phyloP scores from a whole-genome alignment of 2,888 invertebrate genomes.

The Mesorhabditis sp. region DNA sequence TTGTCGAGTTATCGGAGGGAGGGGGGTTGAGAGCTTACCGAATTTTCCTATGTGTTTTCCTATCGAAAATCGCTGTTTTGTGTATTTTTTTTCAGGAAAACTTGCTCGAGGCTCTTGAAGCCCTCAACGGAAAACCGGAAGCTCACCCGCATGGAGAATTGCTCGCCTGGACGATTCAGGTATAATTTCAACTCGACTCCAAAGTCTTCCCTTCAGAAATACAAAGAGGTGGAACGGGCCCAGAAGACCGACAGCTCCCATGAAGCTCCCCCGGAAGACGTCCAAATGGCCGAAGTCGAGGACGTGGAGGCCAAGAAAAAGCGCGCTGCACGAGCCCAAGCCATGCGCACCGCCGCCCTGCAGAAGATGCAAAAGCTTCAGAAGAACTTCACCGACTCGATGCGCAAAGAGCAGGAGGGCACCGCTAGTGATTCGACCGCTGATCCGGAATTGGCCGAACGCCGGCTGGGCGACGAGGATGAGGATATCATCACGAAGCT shows the following conservation, averaged over 20 bases:
- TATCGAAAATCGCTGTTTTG: too few species aligned
- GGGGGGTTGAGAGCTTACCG: too few species aligned
- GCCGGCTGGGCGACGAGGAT: slow-evolving; percentile 22
- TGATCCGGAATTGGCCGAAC: slow-evolving; percentile 13
- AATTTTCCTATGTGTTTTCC: too few species aligned
- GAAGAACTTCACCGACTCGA: slow-evolving; percentile 26
- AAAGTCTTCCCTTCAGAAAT: slow-evolving; percentile 19
- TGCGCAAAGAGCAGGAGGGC: slow-evolving; percentile 13
- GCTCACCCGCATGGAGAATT: slow-evolving; percentile 27
- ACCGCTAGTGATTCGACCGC: not conserved
- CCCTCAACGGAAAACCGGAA: slow-evolving; percentile 32
- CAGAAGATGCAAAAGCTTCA: slow-evolving; percentile 38
- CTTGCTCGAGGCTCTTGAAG: slow-evolving; percentile 26
- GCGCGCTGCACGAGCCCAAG: slow-evolving; percentile 37
- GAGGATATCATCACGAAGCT: slow-evolving; percentile 26
- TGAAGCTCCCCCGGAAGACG: slow-evolving; percentile 12
- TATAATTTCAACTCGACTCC: not conserved
- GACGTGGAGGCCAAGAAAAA: slow-evolving; percentile 22
- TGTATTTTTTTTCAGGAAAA: slow-evolving; percentile 5
- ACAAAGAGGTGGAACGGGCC: slow-evolving; percentile 22
- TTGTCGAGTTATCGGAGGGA: not conserved
- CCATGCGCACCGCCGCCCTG: slow-evolving; percentile 44
- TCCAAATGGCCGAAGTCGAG: slow-evolving; percentile 3
- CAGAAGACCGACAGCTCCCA: not conserved
- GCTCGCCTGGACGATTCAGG: slow-evolving; percentile 35